Evolutionary conservation across 2,797 vertebrate genomes (phyloP), one percentile per base, ranked within the genome.

Genomic region (Chelon auratus): DNA sequence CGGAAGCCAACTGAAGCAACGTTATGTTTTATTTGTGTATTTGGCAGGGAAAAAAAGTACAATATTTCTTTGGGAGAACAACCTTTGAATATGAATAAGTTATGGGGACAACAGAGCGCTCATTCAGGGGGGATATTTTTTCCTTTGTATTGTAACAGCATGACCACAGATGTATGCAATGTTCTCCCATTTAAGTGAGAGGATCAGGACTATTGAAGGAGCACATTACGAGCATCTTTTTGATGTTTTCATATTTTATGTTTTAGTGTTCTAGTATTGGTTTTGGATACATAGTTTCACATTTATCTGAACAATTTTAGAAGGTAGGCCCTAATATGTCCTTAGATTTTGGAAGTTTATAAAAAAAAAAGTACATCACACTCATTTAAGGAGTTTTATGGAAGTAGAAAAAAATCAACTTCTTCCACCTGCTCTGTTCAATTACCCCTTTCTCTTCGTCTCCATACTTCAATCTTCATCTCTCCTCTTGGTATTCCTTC

Each of bases 11-110:
- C 30, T 37, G 1, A 24, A 71, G 14, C n/a, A 64, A 22, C 1
- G 12, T 47, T 15, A 60, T 45, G 24, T 45, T 65, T 33, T 68
- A 42, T 71, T 59, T 68, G 30, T 33, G 30, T 33, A 36, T 65
- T 10, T 57, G 47, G n/a, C 4, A 22, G 9, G 9, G 61, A 14
- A 61, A 43, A 33, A 33, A 30, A 22, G 30, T n/a, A 47, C 59
- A 3, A 3, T n/a, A 7, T 51, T 55, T 45, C 57, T 58, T 20
- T 33, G 53, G 68, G 65, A 70, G 26, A 71, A 66, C 52, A 80
- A 62, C 0, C 3, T 37, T 20, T 7, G 13, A 47, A 63, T 55
- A 53, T 63, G 9, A 60, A 72, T 82, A 43, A 77, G 84, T 81
- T 2, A 84, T 82, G 48, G 17, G 66, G 13, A 42, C 62, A 60